phyloP scores from a whole-genome alignment of 1,140 invertebrate species.

The Conopomorpha cramerella region DNA sequence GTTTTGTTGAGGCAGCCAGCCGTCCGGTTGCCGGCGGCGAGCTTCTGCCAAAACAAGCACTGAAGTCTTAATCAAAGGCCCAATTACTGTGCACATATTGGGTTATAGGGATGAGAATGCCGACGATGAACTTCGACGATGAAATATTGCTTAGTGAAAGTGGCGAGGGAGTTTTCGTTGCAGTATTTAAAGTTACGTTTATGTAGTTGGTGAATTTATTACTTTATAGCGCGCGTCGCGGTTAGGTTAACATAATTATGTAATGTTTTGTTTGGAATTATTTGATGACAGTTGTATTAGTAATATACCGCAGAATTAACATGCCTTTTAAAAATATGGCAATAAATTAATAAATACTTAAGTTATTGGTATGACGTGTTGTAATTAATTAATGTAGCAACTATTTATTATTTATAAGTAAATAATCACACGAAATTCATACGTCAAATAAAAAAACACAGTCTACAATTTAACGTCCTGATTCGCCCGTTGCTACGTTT shows the following conservation, averaged over 20 bases:
- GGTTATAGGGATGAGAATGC: too few species aligned
- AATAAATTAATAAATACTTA: not conserved
- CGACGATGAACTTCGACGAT: too few species aligned
- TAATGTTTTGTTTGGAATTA: not conserved
- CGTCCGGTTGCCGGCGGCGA: slow-evolving; percentile 10
- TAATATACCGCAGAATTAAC: too few species aligned
- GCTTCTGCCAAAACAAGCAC: slow-evolving; percentile 9
- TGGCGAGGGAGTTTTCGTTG: not conserved
- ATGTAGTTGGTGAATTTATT: not conserved
- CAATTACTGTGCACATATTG: slow-evolving; percentile 3
- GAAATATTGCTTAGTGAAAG: not conserved
- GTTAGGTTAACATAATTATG: not conserved
- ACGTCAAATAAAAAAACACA: not conserved
- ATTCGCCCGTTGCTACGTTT: not conserved
- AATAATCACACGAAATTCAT: too few species aligned
- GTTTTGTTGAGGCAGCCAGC: slow-evolving; percentile 1
- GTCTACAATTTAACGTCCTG: not conserved
- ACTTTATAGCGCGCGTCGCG: too few species aligned
- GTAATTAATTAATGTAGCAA: too few species aligned
- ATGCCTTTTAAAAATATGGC: not conserved
- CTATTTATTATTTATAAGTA: too few species aligned
- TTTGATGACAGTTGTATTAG: too few species aligned
- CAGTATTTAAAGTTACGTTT: not conserved
- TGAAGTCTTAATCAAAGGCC: slow-evolving; percentile 13
- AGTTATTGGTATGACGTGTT: too few species aligned